A percentile compares a stretch with the other conserved stretches of the same genome.
Conservation (phyloP, 2,888 invertebrate species). For the Mesorhabditis belari region DNA sequence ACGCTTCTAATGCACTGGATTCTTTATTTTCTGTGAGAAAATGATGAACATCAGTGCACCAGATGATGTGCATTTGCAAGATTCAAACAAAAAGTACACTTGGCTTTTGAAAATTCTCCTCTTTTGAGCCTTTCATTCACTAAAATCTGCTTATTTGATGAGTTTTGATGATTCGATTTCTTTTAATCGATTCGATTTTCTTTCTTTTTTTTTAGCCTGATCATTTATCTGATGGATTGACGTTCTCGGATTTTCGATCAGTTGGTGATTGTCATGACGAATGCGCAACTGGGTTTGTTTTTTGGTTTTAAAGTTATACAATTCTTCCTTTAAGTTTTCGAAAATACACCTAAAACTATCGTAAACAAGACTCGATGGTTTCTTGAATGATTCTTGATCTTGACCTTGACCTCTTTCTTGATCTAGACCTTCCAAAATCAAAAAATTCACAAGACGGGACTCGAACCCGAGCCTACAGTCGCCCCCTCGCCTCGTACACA, state of each 20-base stretch:
- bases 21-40: too few relatives aligned
- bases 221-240: slow-evolving; percentile 10
- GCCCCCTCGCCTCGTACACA: too few relatives aligned
- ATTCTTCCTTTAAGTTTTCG: not conserved
- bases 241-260: slow-evolving; percentile 42
- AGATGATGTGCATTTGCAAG: too few relatives aligned
- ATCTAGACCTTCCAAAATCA: too few relatives aligned
- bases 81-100: too few relatives aligned
- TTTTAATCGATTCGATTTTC: not conserved
- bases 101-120: too few relatives aligned
- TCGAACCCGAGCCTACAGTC: too few relatives aligned
- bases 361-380: not conserved
- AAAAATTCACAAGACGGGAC: too few relatives aligned
- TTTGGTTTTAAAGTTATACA: not conserved
- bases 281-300: slow-evolving; percentile 36
- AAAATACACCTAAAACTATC: not conserved
- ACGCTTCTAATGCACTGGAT: too few relatives aligned
- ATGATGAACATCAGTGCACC: too few relatives aligned
- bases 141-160: too few relatives aligned
- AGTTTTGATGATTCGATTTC: not conserved
- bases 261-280: slow-evolving; percentile 46
- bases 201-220: slow-evolving; percentile 16
- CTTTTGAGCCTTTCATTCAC: too few relatives aligned
- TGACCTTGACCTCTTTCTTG: not conserved
- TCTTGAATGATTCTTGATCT: not conserved